These are phyloP conservation scores for Bos taurus DNA, from an alignment of 2,113 vertebrate genomes.

Conservation along the genomic window ARS-UCD2.0 NC_037336.1:70875001-70875500, in stretches of 20 bases:
- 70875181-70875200: neutral
- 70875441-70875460: too few species aligned
- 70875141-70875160: neutral
- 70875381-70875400: neutral
- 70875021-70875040: neutral
- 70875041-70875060: neutral
- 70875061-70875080: neutral
- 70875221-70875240: neutral
- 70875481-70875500: too few species aligned
- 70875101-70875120: neutral
- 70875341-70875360: neutral
- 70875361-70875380: neutral
- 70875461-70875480: too few species aligned
- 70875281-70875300: neutral
- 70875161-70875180: neutral
- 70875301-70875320: neutral
- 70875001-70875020: neutral
- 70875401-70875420: neutral
- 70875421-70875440: neutral
- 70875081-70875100: neutral
- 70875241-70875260: neutral
- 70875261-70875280: neutral
- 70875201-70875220: neutral
- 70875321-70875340: neutral
- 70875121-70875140: neutral